A percentile compares a stretch with the other conserved stretches of the same genome.
Evolutionary conservation across 2,888 invertebrate species (phyloP).

Genomic region (Lypha dubia): DNA sequence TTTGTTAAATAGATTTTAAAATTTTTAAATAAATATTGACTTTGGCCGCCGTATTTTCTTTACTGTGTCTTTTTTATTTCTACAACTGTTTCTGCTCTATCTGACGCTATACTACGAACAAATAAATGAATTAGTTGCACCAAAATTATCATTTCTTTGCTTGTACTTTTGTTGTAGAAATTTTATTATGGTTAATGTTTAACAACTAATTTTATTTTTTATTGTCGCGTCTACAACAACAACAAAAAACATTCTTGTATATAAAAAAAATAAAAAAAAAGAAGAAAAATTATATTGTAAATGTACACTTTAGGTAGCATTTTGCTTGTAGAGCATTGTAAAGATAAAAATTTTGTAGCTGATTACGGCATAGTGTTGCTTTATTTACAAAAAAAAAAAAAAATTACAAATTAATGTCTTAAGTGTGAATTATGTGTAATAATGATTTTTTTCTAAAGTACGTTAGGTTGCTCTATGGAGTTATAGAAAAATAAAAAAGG

Average conservation of each 20-base stretch:
- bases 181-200: conserved; percentile 71
- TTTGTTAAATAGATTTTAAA: conserved; percentile 48
- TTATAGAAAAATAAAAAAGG: too few species aligned
- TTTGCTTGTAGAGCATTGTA: conserved; percentile 56
- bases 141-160: conserved; percentile 60
- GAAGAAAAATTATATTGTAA: conserved; percentile 17
- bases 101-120: conserved; percentile 9
- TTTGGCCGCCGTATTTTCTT: conserved; percentile 69
- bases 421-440: neutral
- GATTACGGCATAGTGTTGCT: neutral
- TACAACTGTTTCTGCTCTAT: conserved; percentile 25
- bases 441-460: neutral
- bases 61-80: conserved; percentile 21
- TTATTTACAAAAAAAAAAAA: neutral
- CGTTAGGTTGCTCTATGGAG: too few species aligned
- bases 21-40: conserved; percentile 69
- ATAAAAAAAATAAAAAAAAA: too few species aligned
- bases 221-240: conserved; percentile 61
- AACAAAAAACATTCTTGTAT: neutral
- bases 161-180: conserved; percentile 45
- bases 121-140: conserved; percentile 51
- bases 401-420: conserved; percentile 2
- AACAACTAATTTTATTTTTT: conserved; percentile 66
- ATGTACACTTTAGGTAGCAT: conserved; percentile 52
- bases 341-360: conserved; percentile 48